These are phyloP conservation scores for Campodea augens DNA, from an alignment of 1,140 invertebrate genomes.

Conservation along the genomic window DNA sequence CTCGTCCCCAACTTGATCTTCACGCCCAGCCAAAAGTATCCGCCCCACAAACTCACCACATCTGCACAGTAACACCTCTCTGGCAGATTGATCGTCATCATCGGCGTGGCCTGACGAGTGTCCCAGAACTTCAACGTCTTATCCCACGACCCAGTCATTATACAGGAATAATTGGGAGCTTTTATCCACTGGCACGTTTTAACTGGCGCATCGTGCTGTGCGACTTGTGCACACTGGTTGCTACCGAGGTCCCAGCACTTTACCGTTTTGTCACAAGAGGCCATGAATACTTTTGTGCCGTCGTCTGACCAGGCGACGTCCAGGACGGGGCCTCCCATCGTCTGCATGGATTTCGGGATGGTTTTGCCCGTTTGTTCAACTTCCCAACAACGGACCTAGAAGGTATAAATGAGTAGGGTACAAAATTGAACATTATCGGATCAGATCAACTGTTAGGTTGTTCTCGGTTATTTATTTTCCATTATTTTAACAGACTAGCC, in stretches of 20 bases:
- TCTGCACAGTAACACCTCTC: constrained; percentile 95
- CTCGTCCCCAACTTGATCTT: no score
- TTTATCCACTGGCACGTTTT: constrained; percentile 97
- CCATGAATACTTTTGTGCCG: constrained; percentile 91
- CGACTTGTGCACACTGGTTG: constrained; percentile 87
- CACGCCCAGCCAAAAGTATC: no score
- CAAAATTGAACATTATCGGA: no score
- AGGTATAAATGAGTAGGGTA: no score
- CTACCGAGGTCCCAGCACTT: constrained; percentile 95
- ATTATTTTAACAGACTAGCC: no score
- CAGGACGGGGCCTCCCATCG: constrained; percentile 79
- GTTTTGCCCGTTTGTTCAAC: constrained; percentile 82
- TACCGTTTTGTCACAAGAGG: constrained; percentile 91
- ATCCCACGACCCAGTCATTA: constrained; percentile 99
- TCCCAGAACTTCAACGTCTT: constrained; percentile 99
- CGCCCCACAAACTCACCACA: constrained; percentile 49
- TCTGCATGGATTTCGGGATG: constrained; percentile 92
- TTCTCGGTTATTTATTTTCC: no score
- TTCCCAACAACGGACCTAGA: constrained; percentile 82
- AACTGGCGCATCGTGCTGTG: constrained; percentile 87
- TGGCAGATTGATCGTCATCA: constrained; percentile 72
- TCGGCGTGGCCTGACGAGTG: constrained; percentile 67
- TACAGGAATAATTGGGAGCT: constrained; percentile 77
- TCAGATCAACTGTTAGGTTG: no score
- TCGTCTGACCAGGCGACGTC: constrained; percentile 88